Base-by-base conservation (phyloP, 2,888 invertebrate genomes). In the Dusona sp. region DNA sequence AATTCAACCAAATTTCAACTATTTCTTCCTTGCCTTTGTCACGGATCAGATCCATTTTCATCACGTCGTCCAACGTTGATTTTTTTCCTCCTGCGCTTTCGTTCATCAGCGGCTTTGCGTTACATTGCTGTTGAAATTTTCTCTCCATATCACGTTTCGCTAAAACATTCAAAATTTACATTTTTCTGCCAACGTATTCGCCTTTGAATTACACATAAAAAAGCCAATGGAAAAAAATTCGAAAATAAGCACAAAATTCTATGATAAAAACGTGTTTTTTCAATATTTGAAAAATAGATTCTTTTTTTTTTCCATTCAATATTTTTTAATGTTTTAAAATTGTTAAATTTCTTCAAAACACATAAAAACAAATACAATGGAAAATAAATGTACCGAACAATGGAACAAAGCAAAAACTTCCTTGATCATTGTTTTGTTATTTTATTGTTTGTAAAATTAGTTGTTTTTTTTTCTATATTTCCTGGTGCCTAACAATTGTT, bases 1-100 rank as follows among this genome's bases (percentile, higher is more conserved):
- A 98, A 90, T 97, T 96, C 77, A 96, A 95, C 98, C 98, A 98
- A 88, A 98, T 97, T 75, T 94, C 91, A 89, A 95, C 95, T 51
- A 98, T 96, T 93, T 98, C 98, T 45, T 96, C 95, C 22, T 96
- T 95, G 83, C 94, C 95, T 94, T 98, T 97, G 90, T 97, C 96
- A 89, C 95, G 93, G 0, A 98, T 95, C 83, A 98, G 95, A 19
- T 98, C 97, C 51, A 97, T 89, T 94, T 98, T 98, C 95, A 98
- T 97, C 81, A 98, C 96, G 89, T 96, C 96, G 80, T 95, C 95
- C 2, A 98, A 95, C 65, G 94, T 92, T 88, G 84, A 77, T 72
- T 77, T 81, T 36, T 74, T 67, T n/a, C n/a, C 54, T 70, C 48
- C 54, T 64, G 38, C 45, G 11, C 29, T 2, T 4, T 45, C 6